Evolutionary conservation across 2,113 vertebrate genomes (phyloP).

Genomic region (Uropsilus gracilis): DNA sequence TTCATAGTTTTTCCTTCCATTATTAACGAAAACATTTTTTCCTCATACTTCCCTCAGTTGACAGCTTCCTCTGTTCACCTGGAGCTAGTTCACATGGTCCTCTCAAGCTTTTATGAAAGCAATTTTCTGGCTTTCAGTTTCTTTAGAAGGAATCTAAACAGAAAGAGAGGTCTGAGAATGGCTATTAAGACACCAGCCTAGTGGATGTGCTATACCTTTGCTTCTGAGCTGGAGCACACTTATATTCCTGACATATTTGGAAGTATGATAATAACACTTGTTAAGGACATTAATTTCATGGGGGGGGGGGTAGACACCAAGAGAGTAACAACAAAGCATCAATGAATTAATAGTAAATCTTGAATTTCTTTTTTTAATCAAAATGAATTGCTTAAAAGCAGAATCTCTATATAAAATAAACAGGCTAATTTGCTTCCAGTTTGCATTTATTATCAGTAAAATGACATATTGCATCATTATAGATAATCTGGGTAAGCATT

Average conservation of each 20-base stretch:
- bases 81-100: neutral
- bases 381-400: neutral
- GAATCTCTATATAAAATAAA: neutral
- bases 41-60: neutral
- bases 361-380: neutral
- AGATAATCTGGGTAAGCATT: neutral
- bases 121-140: neutral
- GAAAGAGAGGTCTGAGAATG: neutral
- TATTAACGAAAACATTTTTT: neutral
- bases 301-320: neutral
- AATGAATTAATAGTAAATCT: neutral
- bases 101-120: neutral
- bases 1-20: neutral
- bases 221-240: neutral
- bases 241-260: neutral
- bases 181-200: neutral
- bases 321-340: neutral
- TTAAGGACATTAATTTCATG: neutral
- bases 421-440: neutral
- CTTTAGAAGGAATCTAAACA: neutral
- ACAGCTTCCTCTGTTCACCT: neutral
- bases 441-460: slow-evolving; percentile 8
- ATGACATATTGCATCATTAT: neutral
- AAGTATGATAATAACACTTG: neutral
- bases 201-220: neutral